A percentile compares a stretch with the other conserved stretches of the same genome.
Evolutionary conservation across 1,140 invertebrate genomes (phyloP).

Genomic region (Monochamus saltuarius): DNA sequence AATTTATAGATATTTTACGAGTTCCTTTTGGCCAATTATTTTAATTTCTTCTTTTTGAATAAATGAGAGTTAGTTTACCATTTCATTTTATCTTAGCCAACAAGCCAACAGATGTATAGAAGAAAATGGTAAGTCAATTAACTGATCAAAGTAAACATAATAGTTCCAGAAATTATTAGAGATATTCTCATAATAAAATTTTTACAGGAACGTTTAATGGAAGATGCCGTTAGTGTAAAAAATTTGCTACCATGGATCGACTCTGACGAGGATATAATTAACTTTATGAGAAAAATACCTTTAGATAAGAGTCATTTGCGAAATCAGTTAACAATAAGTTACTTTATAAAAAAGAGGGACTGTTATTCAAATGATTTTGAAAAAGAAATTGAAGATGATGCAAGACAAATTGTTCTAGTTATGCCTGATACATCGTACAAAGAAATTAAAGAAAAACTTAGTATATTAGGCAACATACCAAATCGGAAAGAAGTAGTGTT

Average conservation of each 20-base stretch:
- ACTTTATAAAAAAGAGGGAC: conserved; percentile 2
- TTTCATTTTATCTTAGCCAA: too few species aligned
- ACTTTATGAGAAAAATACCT: conserved; percentile 11
- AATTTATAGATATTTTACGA: too few species aligned
- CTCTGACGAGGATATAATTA: conserved; percentile 6
- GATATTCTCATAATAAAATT: too few species aligned
- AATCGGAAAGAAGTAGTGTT: conserved; percentile 10
- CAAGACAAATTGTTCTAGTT: background rate
- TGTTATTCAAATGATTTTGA: background rate
- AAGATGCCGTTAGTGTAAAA: conserved; percentile 3
- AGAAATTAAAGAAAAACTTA: conserved; percentile 9
- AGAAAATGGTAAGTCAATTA: too few species aligned
- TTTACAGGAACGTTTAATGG: conserved; percentile 3
- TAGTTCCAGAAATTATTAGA: background rate
- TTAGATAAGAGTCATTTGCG: background rate
- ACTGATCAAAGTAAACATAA: background rate
- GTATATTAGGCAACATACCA: conserved; percentile 9
- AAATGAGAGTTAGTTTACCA: too few species aligned
- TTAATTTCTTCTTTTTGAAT: too few species aligned
- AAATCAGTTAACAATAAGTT: background rate
- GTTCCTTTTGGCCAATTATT: too few species aligned
- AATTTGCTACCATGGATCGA: conserved; percentile 9
- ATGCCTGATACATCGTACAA: conserved; percentile 5
- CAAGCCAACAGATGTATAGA: too few species aligned
- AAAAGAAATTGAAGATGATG: conserved; percentile 3